Conservation (phyloP, 2,113 vertebrate genomes). For the Oreochromis niloticus region DNA sequence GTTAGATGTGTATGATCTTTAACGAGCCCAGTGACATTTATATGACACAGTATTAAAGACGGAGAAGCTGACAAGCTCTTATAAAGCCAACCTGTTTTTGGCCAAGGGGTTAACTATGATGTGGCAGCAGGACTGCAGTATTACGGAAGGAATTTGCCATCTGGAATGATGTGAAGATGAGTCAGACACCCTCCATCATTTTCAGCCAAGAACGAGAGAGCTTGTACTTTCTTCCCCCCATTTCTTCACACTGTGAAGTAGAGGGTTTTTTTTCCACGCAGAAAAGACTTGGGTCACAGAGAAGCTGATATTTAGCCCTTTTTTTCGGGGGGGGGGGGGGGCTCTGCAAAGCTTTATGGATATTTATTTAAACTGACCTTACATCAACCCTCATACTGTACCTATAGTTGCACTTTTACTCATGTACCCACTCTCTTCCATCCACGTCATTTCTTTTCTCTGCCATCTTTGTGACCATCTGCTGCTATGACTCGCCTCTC, state of each 20-base stretch:
- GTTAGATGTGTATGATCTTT: slow-evolving; percentile 41
- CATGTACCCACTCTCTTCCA: background rate
- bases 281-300: background rate
- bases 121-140: slow-evolving; percentile 58
- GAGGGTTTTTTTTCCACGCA: background rate
- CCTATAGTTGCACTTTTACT: background rate
- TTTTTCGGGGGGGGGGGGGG: background rate
- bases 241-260: background rate
- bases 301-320: background rate
- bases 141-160: slow-evolving; percentile 68
- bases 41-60: slow-evolving; percentile 49
- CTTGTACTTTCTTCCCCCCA: background rate
- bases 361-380: background rate
- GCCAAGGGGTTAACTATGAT: slow-evolving; percentile 56
- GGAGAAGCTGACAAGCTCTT: slow-evolving; percentile 41
- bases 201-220: slow-evolving; percentile 51
- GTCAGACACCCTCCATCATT: slow-evolving; percentile 63
- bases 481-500: slow-evolving; percentile 42
- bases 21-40: slow-evolving; percentile 58
- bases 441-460: background rate
- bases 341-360: background rate
- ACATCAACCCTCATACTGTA: background rate
- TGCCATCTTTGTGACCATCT: slow-evolving; percentile 41
- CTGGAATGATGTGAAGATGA: slow-evolving; percentile 70
- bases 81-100: slow-evolving; percentile 58